Conservation (phyloP, 1,140 invertebrate genomes). For the Drosophila yakuba region DNA sequence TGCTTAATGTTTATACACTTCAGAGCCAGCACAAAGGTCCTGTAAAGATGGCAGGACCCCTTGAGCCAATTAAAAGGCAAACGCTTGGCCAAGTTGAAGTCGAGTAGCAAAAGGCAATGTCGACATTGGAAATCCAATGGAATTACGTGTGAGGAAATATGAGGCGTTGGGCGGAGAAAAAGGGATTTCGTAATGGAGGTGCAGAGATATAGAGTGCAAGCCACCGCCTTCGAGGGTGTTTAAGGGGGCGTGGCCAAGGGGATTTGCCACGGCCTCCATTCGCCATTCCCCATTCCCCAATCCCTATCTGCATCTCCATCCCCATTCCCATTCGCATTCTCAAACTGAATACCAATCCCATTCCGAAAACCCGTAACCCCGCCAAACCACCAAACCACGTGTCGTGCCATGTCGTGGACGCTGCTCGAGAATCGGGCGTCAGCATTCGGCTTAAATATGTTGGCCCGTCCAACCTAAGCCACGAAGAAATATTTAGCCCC, state of each 20-base stretch:
- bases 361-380: slow-evolving; percentile 14
- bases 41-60: background rate
- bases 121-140: slow-evolving; percentile 56
- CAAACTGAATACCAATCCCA: background rate
- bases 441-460: slow-evolving; percentile 74
- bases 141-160: slow-evolving; percentile 75
- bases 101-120: slow-evolving; percentile 50
- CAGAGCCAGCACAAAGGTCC: slow-evolving; percentile 11
- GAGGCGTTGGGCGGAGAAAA: slow-evolving; percentile 51
- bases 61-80: slow-evolving; percentile 42
- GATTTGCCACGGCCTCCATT: slow-evolving; percentile 59
- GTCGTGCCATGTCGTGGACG: slow-evolving; percentile 61
- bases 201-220: slow-evolving; percentile 52
- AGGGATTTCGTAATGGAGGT: slow-evolving; percentile 55
- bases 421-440: slow-evolving; percentile 50
- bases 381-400: slow-evolving; percentile 67
- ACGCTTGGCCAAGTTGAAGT: slow-evolving; percentile 34
- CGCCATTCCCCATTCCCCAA: slow-evolving; percentile 1
- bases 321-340: background rate
- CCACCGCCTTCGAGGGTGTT: slow-evolving; percentile 62
- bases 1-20: slow-evolving; percentile 29
- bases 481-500: slow-evolving; percentile 73
- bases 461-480: slow-evolving; percentile 71
- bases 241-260: slow-evolving; percentile 60
- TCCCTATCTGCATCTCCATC: background rate